A percentile compares a stretch with the other conserved stretches of the same genome.
These are phyloP conservation scores for Chirona hameri DNA, from an alignment of 2,888 invertebrate species.

Conservation along the genomic window DNA sequence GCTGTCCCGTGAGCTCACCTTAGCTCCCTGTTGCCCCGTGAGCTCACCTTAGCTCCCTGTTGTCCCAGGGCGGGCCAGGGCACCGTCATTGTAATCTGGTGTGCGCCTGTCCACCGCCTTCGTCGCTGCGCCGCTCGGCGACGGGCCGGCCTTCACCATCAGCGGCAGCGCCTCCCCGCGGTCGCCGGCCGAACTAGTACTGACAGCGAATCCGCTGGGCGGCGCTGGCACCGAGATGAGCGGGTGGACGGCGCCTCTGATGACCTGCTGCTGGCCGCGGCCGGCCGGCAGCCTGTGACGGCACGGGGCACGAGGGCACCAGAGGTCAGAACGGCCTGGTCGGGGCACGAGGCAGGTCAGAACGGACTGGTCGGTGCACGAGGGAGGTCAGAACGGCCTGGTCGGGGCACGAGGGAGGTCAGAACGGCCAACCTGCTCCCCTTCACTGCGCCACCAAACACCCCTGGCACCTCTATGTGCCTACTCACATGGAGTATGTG, in stretches of 20 bases:
- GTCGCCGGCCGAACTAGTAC: neutral
- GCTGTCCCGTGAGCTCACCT: too few species aligned
- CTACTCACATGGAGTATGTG: slow-evolving; percentile 23
- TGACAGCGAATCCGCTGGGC: neutral
- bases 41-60: slow-evolving; percentile 5
- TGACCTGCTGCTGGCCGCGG: slow-evolving; percentile 4
- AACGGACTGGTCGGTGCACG: too few species aligned
- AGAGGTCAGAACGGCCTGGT: too few species aligned
- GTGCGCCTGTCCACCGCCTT: neutral
- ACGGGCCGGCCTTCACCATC: neutral
- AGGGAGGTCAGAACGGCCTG: too few species aligned
- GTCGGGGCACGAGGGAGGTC: too few species aligned
- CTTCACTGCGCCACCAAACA: too few species aligned
- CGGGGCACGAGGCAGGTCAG: too few species aligned
- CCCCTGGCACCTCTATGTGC: too few species aligned
- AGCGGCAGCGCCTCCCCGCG: slow-evolving; percentile 25
- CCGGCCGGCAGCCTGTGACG: neutral
- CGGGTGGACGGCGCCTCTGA: neutral
- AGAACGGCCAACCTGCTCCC: too few species aligned
- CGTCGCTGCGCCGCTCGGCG: neutral
- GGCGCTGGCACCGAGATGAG: neutral
- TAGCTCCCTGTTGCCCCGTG: too few species aligned
- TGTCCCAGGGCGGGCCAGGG: neutral
- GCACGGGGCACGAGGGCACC: too few species aligned
- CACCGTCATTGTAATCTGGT: slow-evolving; percentile 4